phyloP scores from a whole-genome alignment of 2,113 vertebrate genomes.

The Dissostichus mawsoni region DNA sequence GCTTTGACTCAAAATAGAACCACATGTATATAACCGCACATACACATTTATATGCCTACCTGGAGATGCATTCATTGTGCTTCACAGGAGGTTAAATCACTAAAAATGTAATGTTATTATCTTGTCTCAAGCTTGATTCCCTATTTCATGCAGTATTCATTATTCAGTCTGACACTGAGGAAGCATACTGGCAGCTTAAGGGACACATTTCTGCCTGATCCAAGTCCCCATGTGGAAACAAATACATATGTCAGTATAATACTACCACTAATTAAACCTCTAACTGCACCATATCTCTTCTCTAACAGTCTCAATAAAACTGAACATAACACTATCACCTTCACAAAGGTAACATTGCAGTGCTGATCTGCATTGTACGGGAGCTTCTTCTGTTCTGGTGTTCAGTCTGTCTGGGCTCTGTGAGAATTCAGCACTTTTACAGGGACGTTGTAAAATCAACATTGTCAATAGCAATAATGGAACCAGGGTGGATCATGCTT shows the following conservation, averaged over 20 bases:
- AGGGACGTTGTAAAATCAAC: not conserved
- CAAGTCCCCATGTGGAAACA: not conserved
- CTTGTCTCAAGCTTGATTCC: not conserved
- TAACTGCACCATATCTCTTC: not conserved
- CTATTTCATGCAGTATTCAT: not conserved
- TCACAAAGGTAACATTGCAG: not conserved
- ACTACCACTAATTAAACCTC: not conserved
- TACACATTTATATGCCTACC: not conserved
- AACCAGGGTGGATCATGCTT: conserved; percentile 8
- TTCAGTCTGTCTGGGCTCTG: not conserved
- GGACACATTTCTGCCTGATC: not conserved
- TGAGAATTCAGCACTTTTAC: conserved; percentile 5
- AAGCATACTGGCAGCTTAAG: not conserved
- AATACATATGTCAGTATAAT: not conserved
- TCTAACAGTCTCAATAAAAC: too few relatives aligned
- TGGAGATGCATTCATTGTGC: not conserved
- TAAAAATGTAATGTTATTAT: too few relatives aligned
- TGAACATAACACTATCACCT: not conserved
- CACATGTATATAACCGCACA: not conserved
- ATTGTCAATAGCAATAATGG: conserved; percentile 1
- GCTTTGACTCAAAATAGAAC: not conserved
- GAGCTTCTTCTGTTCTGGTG: not conserved
- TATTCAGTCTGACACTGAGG: not conserved
- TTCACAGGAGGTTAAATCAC: too few relatives aligned
- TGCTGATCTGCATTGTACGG: not conserved